Base-by-base conservation (phyloP, 2,797 vertebrate species). In the Argya squamiceps region DNA sequence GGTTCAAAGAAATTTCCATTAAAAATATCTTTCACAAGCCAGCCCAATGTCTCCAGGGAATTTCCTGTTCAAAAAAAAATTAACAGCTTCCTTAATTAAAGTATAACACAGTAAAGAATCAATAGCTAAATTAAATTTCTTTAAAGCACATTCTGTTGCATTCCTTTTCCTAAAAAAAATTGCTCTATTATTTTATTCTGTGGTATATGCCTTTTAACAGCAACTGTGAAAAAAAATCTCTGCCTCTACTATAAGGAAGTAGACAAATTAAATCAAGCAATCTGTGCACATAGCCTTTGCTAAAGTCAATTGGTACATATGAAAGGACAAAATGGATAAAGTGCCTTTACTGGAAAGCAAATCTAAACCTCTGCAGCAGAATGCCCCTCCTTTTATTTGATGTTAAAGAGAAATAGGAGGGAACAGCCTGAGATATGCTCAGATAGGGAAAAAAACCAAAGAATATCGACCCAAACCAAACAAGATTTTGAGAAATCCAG, bases 21-120 rank as follows among this genome's bases (percentile, higher is more conserved):
- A 37, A 93, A 97, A 94, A 83, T 79, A 63, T 93, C 65, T 93
- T 96, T 83, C 29, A 81, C 17, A 82, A 94, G 83, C 91, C 59
- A 95, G 34, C 11, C n/a, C n/a, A 60, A 46, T 64, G 17, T 94
- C 95, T 95, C 64, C 83, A 90, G 85, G 76, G 94, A 93, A 96
- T 89, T 91, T 93, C 17, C 19, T 93, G 36, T 55, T 95, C 52
- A 47, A 47, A 47, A 47, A n/a, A 10, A 73, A 65, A 92, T 82
- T 90, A 96, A 94, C 84, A 89, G 36, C 27, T 96, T 96, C 88
- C 75, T 91, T 96, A 97, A 97, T 96, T 97, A 98, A 97, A 97
- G 95, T 64, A 85, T 62, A 89, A 53, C 50, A 92, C 22, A 55
- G 84, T 71, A 77, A 97, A 97, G 74, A 96, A 96, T 92, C 91